A percentile compares a stretch with the other conserved stretches of the same genome.
phyloP scores from a whole-genome alignment of 1,140 invertebrate species.

The Achatina immaculata region DNA sequence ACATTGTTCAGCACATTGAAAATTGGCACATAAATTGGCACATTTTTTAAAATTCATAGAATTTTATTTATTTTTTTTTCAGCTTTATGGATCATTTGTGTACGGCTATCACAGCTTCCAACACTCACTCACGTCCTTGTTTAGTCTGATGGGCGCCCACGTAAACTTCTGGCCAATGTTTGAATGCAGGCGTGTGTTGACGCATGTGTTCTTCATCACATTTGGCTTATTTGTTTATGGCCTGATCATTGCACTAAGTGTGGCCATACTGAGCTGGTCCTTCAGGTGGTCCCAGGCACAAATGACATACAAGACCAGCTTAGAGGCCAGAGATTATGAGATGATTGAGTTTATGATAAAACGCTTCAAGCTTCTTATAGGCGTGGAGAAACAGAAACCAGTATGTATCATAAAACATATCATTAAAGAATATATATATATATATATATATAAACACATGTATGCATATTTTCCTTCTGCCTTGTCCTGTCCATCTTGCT shows the following conservation, averaged over 20 bases:
- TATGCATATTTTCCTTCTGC: too few species aligned
- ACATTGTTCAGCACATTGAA: too few species aligned
- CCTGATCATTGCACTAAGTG: conserved; percentile 52
- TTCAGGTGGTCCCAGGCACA: conserved; percentile 56
- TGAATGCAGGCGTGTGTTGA: conserved; percentile 48
- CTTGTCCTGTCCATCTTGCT: too few species aligned
- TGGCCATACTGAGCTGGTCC: conserved; percentile 55
- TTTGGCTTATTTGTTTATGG: conserved; percentile 61
- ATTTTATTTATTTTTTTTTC: conserved; percentile 32
- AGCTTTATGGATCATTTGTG: conserved; percentile 59
- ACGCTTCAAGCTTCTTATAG: conserved; percentile 63
- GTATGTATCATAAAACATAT: conserved; percentile 48
- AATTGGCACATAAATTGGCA: too few species aligned
- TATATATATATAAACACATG: too few species aligned
- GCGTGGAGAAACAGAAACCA: conserved; percentile 62
- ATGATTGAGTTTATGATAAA: conserved; percentile 67
- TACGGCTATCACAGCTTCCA: conserved; percentile 55
- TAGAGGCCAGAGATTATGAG: conserved; percentile 66
- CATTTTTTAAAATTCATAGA: background rate
- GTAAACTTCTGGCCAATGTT: conserved; percentile 52
- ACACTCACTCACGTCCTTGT: conserved; percentile 49
- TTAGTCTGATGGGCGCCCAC: conserved; percentile 54
- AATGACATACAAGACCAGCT: conserved; percentile 58
- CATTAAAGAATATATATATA: too few species aligned
- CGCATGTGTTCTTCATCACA: conserved; percentile 58